phyloP scores from a whole-genome alignment of 2,888 invertebrate species.

The Iselma pallidipennis region DNA sequence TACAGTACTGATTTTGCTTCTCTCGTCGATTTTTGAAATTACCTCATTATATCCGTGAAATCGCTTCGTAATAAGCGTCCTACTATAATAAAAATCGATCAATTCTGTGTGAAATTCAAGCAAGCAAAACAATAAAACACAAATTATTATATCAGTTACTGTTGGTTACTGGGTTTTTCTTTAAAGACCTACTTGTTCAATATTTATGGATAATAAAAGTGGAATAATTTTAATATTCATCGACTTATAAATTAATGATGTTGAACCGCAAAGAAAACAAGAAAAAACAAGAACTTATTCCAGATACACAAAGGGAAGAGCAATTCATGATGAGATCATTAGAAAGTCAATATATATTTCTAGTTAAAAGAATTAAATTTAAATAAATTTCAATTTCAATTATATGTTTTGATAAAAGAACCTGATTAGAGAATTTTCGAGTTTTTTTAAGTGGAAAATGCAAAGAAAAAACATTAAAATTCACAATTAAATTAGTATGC shows the following conservation, averaged over 20 bases:
- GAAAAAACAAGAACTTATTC: neutral
- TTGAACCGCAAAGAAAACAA: neutral
- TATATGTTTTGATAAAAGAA: neutral
- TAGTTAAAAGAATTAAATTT: neutral
- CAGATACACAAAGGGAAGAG: neutral
- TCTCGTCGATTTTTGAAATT: too few species aligned
- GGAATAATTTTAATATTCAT: neutral
- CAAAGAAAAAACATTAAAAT: too few species aligned
- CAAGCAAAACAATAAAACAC: too few species aligned
- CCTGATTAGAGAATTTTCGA: too few species aligned
- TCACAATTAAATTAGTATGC: neutral
- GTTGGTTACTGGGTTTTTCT: too few species aligned
- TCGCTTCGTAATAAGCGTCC: too few species aligned
- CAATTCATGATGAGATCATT: conserved; percentile 3
- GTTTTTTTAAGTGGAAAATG: neutral
- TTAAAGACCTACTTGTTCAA: neutral
- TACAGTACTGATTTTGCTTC: too few species aligned
- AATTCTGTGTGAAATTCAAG: too few species aligned
- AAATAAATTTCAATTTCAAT: neutral
- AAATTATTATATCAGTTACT: neutral
- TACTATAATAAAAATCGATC: too few species aligned
- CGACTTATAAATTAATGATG: neutral
- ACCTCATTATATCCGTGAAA: too few species aligned
- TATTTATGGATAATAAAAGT: neutral
- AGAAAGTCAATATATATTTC: neutral